Conservation (phyloP, 2,797 vertebrate species). For the Huso huso region DNA sequence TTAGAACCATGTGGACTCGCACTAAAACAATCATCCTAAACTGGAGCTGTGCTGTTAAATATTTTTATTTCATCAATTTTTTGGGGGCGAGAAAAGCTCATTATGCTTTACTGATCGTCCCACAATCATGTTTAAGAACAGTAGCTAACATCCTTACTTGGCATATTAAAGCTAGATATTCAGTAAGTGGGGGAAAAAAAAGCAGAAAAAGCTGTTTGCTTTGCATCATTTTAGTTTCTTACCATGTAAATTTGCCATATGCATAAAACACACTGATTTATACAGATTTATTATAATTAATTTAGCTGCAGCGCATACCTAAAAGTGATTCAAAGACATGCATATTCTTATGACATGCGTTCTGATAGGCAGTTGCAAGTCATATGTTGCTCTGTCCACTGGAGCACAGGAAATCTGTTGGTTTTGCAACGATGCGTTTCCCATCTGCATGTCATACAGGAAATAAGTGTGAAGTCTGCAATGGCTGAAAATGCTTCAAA, state of each 20-base stretch:
- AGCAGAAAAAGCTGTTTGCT: too few relatives aligned
- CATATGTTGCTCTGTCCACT: not conserved
- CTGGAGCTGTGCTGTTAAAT: slow-evolving; percentile 18
- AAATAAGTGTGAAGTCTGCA: not conserved
- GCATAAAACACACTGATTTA: too few relatives aligned
- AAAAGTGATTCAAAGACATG: too few relatives aligned
- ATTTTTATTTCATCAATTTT: slow-evolving; percentile 27
- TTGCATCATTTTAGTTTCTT: too few relatives aligned
- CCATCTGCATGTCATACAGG: not conserved
- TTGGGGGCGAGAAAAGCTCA: slow-evolving; percentile 13
- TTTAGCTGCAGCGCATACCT: too few relatives aligned
- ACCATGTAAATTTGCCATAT: too few relatives aligned
- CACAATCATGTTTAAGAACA: not conserved
- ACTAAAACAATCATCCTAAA: slow-evolving; percentile 23
- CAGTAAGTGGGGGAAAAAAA: too few relatives aligned
- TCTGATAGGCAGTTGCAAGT: too few relatives aligned
- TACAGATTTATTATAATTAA: too few relatives aligned
- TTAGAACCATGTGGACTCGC: slow-evolving; percentile 20
- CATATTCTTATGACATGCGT: too few relatives aligned
- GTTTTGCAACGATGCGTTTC: not conserved
- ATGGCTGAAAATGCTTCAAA: not conserved
- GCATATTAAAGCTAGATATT: not conserved
- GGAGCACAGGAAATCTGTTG: slow-evolving; percentile 6
- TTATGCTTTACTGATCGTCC: not conserved
- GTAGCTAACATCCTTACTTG: not conserved